These are phyloP conservation scores for Microcebus tavaratra DNA, from an alignment of 2,113 vertebrate genomes.

Conservation along the genomic window DNA sequence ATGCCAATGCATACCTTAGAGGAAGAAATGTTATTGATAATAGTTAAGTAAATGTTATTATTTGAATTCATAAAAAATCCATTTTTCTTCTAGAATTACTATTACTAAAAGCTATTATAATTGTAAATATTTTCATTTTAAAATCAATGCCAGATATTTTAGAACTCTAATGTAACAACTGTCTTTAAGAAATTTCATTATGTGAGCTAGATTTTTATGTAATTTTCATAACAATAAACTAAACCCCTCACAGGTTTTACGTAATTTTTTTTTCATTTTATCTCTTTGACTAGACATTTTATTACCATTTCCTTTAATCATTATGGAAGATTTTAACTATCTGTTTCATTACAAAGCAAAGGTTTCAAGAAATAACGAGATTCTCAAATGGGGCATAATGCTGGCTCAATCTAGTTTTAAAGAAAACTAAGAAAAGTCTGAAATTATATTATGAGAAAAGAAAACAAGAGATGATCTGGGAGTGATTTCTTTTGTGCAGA, in stretches of 20 bases:
- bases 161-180: constrained; percentile 40
- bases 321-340: neutral
- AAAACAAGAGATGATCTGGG: neutral
- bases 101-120: constrained; percentile 14
- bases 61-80: constrained; percentile 58
- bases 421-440: neutral
- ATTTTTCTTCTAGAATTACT: constrained; percentile 14
- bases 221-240: constrained; percentile 72
- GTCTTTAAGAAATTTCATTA: neutral
- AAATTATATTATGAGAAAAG: neutral
- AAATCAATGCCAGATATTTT: constrained; percentile 62
- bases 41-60: constrained; percentile 53
- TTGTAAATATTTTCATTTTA: constrained; percentile 47
- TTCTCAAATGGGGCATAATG: neutral
- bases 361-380: neutral
- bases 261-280: constrained; percentile 51
- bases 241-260: constrained; percentile 61
- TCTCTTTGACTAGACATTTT: neutral
- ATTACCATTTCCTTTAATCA: neutral
- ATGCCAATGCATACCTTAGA: constrained; percentile 27
- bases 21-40: constrained; percentile 31
- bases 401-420: neutral
- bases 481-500: neutral
- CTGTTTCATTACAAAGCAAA: neutral
- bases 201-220: neutral